Evolutionary conservation across 2,888 invertebrate genomes (phyloP).

Genomic region (Andrena minutula): DNA sequence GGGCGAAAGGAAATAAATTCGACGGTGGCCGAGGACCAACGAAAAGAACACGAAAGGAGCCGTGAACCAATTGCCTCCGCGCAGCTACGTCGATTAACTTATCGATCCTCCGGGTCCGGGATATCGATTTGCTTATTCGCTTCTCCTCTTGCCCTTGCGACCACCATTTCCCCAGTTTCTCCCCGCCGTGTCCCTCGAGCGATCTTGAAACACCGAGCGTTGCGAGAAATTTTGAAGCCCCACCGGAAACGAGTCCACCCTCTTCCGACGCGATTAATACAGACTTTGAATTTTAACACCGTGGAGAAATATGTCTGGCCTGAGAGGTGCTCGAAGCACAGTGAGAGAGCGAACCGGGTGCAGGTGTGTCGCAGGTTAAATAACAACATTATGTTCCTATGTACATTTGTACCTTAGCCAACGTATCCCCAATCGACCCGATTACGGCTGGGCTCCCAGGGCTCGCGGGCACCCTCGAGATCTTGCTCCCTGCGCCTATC

Average conservation of each 20-base stretch:
- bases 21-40: conserved; percentile 1
- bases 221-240: neutral
- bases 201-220: neutral
- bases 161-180: neutral
- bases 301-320: too few relatives aligned
- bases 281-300: too few relatives aligned
- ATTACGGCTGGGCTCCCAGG: conserved; percentile 78
- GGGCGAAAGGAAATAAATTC: conserved; percentile 16
- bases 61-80: conserved; percentile 67
- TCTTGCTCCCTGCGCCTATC: neutral
- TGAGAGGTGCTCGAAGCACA: conserved; percentile 20
- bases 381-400: conserved; percentile 83
- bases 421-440: conserved; percentile 80
- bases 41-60: conserved; percentile 43
- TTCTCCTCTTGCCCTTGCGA: neutral
- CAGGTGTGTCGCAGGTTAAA: conserved; percentile 67
- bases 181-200: conserved; percentile 25
- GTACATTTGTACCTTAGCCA: conserved; percentile 85
- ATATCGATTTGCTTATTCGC: conserved; percentile 39
- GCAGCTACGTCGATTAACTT: conserved; percentile 42
- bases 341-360: conserved; percentile 46
- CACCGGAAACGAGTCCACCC: neutral
- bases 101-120: conserved; percentile 42
- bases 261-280: neutral
- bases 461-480: neutral